A percentile compares a stretch with the other conserved stretches of the same genome.
Conservation (phyloP, 2,113 vertebrate genomes). For the Mastomys natalensis region DNA sequence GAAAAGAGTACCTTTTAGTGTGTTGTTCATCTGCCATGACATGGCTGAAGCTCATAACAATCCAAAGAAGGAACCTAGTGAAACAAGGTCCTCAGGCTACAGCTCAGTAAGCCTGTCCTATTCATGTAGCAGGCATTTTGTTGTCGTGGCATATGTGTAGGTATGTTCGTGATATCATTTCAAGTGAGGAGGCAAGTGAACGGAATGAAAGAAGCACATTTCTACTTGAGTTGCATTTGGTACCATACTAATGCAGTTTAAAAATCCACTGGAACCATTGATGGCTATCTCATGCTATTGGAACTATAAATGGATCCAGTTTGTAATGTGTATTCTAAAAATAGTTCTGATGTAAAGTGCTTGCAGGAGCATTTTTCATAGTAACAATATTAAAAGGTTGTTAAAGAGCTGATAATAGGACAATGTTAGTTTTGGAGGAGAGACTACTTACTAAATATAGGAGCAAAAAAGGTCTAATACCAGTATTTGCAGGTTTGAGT, state of each 20-base stretch:
- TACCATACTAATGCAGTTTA: constrained; percentile 20
- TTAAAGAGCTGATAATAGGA: background rate
- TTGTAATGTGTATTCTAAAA: constrained; percentile 39
- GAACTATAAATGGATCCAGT: background rate
- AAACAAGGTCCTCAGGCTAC: background rate
- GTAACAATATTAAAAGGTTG: constrained; percentile 8
- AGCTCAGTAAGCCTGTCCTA: background rate
- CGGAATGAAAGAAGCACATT: constrained; percentile 18
- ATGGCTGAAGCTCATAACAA: background rate
- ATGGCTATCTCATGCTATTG: background rate
- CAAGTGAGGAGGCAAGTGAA: background rate
- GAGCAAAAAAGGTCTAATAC: background rate
- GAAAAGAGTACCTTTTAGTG: background rate
- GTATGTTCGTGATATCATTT: constrained; percentile 36
- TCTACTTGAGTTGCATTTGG: constrained; percentile 47
- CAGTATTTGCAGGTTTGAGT: background rate
- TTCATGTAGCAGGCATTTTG: background rate
- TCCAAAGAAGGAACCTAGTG: background rate
- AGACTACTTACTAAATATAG: background rate
- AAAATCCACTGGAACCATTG: constrained; percentile 4
- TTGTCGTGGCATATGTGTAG: background rate
- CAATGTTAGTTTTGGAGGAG: constrained; percentile 36
- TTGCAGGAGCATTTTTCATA: constrained; percentile 32
- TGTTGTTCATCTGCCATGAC: background rate
- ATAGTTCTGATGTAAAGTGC: background rate